Conservation (phyloP, 2,113 vertebrate species). For the Smithornis capensis region DNA sequence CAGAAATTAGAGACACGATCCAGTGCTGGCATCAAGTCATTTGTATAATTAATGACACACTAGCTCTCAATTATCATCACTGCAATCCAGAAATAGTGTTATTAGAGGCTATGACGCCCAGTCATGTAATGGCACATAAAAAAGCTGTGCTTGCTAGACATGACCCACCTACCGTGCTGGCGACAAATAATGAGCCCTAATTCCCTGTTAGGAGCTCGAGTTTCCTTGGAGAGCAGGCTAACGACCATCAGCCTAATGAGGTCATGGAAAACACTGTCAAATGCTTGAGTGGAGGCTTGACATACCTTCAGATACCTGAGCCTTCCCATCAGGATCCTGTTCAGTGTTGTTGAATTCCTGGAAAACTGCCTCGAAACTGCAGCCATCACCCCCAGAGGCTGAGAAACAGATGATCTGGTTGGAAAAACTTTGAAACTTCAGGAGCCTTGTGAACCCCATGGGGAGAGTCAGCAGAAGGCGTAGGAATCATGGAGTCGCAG, state of each 20-base stretch:
- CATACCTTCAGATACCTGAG: constrained; percentile 48
- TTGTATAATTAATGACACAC: constrained; percentile 62
- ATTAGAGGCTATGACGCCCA: neutral
- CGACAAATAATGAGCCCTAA: neutral
- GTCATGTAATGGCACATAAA: neutral
- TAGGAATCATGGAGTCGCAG: neutral
- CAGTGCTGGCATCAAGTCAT: neutral
- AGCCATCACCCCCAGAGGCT: neutral
- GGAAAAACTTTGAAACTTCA: neutral
- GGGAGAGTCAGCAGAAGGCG: neutral
- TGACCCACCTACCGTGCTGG: constrained; percentile 62
- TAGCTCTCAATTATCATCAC: constrained; percentile 34
- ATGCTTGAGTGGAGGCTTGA: constrained; percentile 5
- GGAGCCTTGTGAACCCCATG: fast-evolving
- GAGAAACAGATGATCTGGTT: neutral
- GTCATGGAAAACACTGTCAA: constrained; percentile 38
- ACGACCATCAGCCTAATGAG: neutral
- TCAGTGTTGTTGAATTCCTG: neutral
- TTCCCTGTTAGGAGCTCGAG: neutral
- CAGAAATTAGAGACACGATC: constrained; percentile 29
- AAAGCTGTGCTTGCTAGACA: neutral
- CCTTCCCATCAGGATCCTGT: neutral
- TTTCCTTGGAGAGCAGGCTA: constrained; percentile 21
- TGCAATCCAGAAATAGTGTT: constrained; percentile 38
- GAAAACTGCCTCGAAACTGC: neutral